Evolutionary conservation across 2,797 vertebrate species (phyloP).

Genomic region (Synaphobranchus kaupii): DNA sequence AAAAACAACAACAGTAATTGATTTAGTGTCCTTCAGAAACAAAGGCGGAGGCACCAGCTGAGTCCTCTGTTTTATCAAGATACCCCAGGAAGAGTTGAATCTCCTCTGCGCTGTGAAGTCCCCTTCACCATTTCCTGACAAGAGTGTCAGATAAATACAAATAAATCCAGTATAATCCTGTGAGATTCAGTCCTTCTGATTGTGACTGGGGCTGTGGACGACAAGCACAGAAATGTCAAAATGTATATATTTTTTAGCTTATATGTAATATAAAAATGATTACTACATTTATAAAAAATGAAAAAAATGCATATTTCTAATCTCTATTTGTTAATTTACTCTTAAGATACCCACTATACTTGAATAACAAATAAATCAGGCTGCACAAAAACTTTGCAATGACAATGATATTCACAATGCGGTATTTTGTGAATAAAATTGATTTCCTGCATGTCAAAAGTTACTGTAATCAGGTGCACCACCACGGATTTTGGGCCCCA

Average conservation of each 20-base stretch:
- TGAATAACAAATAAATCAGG: neutral
- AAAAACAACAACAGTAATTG: neutral
- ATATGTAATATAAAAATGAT: neutral
- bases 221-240: neutral
- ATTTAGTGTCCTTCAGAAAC: neutral
- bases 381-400: neutral
- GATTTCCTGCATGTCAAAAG: neutral
- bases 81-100: neutral
- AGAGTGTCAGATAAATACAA: neutral
- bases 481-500: neutral
- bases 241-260: neutral
- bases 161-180: neutral
- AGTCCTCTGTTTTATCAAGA: neutral
- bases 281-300: neutral
- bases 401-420: neutral
- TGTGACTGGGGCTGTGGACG: neutral
- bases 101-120: neutral
- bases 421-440: neutral
- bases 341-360: neutral
- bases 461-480: neutral
- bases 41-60: neutral
- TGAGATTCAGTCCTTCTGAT: neutral
- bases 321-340: neutral
- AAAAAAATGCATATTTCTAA: neutral
- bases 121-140: neutral